Evolutionary conservation across 1,140 invertebrate species (phyloP), one percentile per base, ranked within the genome.

Genomic region (Venustaconcha ellipsiformis): DNA sequence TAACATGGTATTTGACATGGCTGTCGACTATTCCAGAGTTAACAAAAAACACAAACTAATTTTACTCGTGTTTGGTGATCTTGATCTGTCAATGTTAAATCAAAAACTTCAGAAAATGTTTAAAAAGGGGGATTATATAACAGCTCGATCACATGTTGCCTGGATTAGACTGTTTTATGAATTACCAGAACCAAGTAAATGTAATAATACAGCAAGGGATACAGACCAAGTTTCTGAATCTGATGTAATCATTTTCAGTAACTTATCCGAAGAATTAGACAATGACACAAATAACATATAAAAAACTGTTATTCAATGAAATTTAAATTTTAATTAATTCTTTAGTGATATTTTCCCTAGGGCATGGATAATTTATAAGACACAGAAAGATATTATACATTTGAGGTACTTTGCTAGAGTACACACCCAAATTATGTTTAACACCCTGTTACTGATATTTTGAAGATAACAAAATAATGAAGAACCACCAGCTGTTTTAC

Each of bases 101-200:
- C 66, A 66, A 17, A 71, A 76, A 64, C 56, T 79, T 70, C 55
- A 67, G 15, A 48, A 69, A 58, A 70, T 72, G 64, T 59, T 79
- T 5, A 65, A 65, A 14, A 65, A 66, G 14, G 78, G 78, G 62
- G 64, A 72, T 65, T 79, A 79, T 59, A 76, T 79, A 59, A 79
- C 78, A 56, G 70, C 74, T 8, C 37, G 78, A 30, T 79, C 78
- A 64, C 26, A 60, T 1, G 57, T 60, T 5, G 73, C 73, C 4
- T 79, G 78, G 78, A 70, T 69, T 62, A 69, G 78, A 72, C 55
- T 76, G 6, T 15, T 64, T 56, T 76, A 76, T 57, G 78, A 79
- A 76, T 59, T 79, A 14, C 78, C 78, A 12, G 62, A 79, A 59
- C 66, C 70, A n/a, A 59, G 66, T 15, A 56, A 13, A 3, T 56